A percentile compares a stretch with the other conserved stretches of the same genome.
These are phyloP conservation scores for Micromussa lordhowensis DNA, from an alignment of 92 coral and sea anemone genomes.

Conservation along the genomic window DNA sequence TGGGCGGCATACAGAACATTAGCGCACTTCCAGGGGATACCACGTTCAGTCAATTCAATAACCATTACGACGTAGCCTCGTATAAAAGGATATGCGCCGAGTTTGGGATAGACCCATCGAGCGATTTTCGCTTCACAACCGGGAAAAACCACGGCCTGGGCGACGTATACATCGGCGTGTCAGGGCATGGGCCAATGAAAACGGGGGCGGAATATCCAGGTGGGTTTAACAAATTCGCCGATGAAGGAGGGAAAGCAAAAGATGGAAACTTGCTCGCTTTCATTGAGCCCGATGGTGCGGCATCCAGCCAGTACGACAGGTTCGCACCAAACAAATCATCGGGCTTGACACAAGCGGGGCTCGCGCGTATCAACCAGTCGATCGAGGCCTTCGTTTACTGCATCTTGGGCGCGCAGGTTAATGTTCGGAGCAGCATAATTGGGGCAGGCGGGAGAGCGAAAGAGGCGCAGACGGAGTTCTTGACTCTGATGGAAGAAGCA, in stretches of 20 bases:
- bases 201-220: background rate
- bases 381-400: too few species aligned
- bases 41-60: constrained; percentile 9
- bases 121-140: constrained; percentile 41
- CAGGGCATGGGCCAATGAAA: too few species aligned
- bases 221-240: background rate
- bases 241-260: background rate
- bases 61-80: constrained; percentile 21
- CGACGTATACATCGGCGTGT: background rate
- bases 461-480: constrained; percentile 21
- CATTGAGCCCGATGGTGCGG: background rate
- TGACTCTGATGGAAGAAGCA: constrained; percentile 10
- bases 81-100: constrained; percentile 34
- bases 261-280: background rate
- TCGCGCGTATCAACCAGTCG: too few species aligned
- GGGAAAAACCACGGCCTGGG: constrained; percentile 44
- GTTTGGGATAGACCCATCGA: constrained; percentile 15
- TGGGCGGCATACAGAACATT: constrained; percentile 34
- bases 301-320: too few species aligned
- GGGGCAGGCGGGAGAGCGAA: too few species aligned
- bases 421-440: too few species aligned
- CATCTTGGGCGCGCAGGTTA: too few species aligned
- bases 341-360: too few species aligned
- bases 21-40: constrained; percentile 29
- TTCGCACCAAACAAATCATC: too few species aligned